These are phyloP conservation scores for Philereme transversata DNA, from an alignment of 2,888 invertebrate genomes.

Conservation along the genomic window DNA sequence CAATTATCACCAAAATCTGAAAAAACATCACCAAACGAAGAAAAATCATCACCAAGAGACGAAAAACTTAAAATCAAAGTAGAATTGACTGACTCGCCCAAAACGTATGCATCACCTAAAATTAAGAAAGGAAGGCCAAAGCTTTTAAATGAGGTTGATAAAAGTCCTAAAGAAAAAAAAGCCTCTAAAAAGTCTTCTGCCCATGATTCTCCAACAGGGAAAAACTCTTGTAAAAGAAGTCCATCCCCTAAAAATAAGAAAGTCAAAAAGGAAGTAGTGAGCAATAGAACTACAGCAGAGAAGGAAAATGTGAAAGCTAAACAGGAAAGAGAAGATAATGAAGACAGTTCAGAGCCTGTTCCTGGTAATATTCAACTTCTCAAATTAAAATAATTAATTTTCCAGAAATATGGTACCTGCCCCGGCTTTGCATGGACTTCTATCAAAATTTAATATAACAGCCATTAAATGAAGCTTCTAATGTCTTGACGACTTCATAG, in stretches of 20 bases:
- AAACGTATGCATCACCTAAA: conserved; percentile 64
- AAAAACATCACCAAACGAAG: conserved; percentile 20
- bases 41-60: conserved; percentile 20
- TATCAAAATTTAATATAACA: too few relatives aligned
- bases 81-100: conserved; percentile 50
- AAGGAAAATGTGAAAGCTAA: conserved; percentile 33
- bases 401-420: too few relatives aligned
- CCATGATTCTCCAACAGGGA: conserved; percentile 7
- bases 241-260: conserved; percentile 23
- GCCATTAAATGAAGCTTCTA: too few relatives aligned
- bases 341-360: conserved; percentile 38
- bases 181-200: conserved; percentile 2
- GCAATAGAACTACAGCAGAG: conserved; percentile 20
- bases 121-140: conserved; percentile 45
- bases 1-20: background rate
- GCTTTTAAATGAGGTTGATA: conserved; percentile 17
- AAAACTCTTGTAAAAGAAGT: conserved; percentile 20
- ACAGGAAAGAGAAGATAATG: conserved; percentile 36
- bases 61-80: conserved; percentile 45
- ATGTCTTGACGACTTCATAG: too few relatives aligned
- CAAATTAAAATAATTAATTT: background rate
- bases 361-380: conserved; percentile 46
- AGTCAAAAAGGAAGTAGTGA: conserved; percentile 34
- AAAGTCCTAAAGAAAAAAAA: conserved; percentile 24
- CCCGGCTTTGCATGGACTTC: too few relatives aligned